Evolutionary conservation across 2,113 vertebrate species (phyloP).

Genomic region (Hypocryptadius cinnamomeus): DNA sequence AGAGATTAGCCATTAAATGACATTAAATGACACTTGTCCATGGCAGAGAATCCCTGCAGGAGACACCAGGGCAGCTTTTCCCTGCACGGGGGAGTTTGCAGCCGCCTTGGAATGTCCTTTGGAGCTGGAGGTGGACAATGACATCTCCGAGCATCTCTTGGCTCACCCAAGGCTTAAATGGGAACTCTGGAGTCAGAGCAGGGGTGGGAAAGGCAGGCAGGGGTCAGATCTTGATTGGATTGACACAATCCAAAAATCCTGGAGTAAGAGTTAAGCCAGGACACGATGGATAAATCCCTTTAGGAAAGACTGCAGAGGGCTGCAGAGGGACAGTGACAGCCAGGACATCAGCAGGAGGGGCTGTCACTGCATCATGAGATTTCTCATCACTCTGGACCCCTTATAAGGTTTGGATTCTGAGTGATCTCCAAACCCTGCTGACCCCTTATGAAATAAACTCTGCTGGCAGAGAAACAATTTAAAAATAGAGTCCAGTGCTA

Average conservation of each 20-base stretch:
- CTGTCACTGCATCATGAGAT: background rate
- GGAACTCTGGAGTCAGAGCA: background rate
- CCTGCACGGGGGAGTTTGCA: background rate
- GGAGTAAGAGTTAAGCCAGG: background rate
- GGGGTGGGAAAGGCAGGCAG: background rate
- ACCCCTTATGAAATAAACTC: background rate
- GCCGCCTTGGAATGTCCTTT: background rate
- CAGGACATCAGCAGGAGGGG: background rate
- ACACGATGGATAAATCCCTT: background rate
- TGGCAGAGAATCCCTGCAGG: background rate
- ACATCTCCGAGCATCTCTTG: background rate
- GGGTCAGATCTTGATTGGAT: background rate
- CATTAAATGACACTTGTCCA: background rate
- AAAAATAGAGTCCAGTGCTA: conserved; percentile 36
- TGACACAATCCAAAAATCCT: background rate
- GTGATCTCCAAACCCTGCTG: background rate
- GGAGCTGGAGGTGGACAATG: background rate
- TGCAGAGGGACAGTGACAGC: background rate
- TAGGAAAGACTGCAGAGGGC: background rate
- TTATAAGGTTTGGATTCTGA: conserved; percentile 6
- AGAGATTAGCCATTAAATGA: background rate
- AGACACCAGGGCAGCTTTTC: background rate
- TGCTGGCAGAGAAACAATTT: background rate
- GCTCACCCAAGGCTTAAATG: background rate
- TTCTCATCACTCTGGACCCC: background rate